Conservation (phyloP, 2,888 invertebrate species). For the Ophion slaviceki region DNA sequence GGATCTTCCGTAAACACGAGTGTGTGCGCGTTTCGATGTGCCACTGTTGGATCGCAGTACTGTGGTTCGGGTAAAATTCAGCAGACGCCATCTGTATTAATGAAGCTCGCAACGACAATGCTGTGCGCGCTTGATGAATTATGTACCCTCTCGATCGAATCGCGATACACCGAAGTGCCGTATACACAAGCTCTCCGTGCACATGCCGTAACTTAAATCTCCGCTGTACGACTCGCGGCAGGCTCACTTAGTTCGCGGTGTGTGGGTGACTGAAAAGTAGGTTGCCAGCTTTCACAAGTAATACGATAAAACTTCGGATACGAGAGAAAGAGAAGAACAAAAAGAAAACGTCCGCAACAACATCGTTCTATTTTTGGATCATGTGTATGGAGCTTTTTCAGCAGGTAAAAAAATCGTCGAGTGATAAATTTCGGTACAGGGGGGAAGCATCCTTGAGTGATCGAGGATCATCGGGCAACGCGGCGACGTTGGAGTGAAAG, state of each 20-base stretch:
- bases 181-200: conserved; percentile 36
- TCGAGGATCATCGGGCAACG: conserved; percentile 17
- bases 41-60: conserved; percentile 53
- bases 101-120: conserved; percentile 82
- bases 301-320: conserved; percentile 25
- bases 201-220: conserved; percentile 35
- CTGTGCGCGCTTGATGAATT: conserved; percentile 82
- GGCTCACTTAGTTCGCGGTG: conserved; percentile 17
- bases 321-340: not conserved
- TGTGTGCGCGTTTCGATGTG: conserved; percentile 47
- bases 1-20: conserved; percentile 58
- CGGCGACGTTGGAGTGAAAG: conserved; percentile 35
- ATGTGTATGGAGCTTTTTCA: not conserved
- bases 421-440: not conserved
- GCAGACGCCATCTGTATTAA: conserved; percentile 84
- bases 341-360: not conserved
- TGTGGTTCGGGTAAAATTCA: conserved; percentile 79
- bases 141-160: conserved; percentile 82
- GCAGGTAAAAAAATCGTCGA: not conserved
- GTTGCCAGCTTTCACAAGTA: conserved; percentile 44
- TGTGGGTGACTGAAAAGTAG: conserved; percentile 47
- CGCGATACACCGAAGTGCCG: conserved; percentile 75
- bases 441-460: conserved; percentile 10
- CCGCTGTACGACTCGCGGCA: conserved; percentile 35
- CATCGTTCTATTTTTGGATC: not conserved